These are phyloP conservation scores for Gorsachius magnificus DNA, from an alignment of 2,797 vertebrate genomes.

Conservation along the genomic window DNA sequence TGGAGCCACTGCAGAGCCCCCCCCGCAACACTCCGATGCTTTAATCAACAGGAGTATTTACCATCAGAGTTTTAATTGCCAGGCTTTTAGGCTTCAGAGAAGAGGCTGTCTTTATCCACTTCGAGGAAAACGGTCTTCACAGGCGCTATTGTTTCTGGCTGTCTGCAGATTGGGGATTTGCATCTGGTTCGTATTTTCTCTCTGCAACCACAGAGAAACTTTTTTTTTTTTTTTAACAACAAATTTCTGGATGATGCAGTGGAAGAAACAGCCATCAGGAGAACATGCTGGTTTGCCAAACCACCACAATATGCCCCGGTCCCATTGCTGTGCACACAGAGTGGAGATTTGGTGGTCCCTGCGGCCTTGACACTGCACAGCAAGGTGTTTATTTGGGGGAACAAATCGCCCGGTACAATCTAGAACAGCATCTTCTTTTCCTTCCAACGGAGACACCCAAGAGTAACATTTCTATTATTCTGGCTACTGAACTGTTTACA, in stretches of 20 bases:
- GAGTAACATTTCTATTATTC: not conserved
- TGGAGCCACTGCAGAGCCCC: not conserved
- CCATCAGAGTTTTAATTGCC: not conserved
- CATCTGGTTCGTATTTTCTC: constrained; percentile 17
- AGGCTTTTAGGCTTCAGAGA: not conserved
- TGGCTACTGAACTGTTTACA: not conserved
- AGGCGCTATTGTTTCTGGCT: constrained; percentile 26
- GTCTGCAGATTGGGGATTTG: not conserved
- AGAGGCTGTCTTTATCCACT: not conserved
- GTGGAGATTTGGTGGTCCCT: not conserved
- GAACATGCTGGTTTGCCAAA: not conserved
- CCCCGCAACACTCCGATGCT: not conserved
- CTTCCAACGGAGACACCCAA: not conserved
- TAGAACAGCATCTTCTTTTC: not conserved
- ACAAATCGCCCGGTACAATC: not conserved
- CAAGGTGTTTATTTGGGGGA: not conserved
- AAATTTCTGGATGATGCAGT: not conserved
- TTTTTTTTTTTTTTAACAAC: not conserved
- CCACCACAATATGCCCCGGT: not conserved
- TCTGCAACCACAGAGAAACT: not conserved
- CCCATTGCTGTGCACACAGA: not conserved
- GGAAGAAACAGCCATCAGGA: not conserved
- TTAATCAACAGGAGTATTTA: not conserved
- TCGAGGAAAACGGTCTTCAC: not conserved
- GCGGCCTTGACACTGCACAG: not conserved